A percentile compares a stretch with the other conserved stretches of the same genome.
Evolutionary conservation across 2,888 invertebrate genomes (phyloP).

Genomic region (Caenorhabditis macrosperma): DNA sequence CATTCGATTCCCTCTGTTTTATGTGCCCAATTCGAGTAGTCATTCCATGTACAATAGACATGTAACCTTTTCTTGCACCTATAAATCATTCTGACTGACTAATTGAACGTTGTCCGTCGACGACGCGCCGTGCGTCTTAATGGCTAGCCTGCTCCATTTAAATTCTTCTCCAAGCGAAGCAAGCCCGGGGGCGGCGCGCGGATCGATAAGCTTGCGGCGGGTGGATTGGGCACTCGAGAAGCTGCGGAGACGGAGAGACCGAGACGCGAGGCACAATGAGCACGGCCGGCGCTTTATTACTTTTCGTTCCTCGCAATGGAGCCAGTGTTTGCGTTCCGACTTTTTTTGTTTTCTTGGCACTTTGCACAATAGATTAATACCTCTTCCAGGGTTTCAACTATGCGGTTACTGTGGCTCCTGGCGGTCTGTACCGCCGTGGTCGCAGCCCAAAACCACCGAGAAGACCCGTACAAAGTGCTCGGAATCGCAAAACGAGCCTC

Average conservation of each 20-base stretch:
- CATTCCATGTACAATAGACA: conserved; percentile 19
- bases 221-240: conserved; percentile 19
- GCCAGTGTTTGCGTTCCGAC: conserved; percentile 12
- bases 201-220: conserved; percentile 51
- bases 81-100: neutral
- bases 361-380: conserved; percentile 13
- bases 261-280: conserved; percentile 24
- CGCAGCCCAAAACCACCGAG: conserved; percentile 3
- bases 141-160: conserved; percentile 52
- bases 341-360: neutral
- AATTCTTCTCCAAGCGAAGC: conserved; percentile 17
- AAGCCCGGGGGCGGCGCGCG: neutral
- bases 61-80: conserved; percentile 6
- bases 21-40: conserved; percentile 19
- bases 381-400: conserved; percentile 25
- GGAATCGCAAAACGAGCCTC: conserved; percentile 87
- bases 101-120: neutral
- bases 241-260: conserved; percentile 28
- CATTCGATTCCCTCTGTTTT: conserved; percentile 1
- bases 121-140: too few relatives aligned
- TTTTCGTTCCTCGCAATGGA: conserved; percentile 5
- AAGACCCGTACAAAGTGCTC: conserved; percentile 82
- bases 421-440: neutral
- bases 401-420: conserved; percentile 37
- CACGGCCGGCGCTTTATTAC: conserved; percentile 28